Conservation (phyloP, 2,113 vertebrate species). For the Poecile atricapillus region DNA sequence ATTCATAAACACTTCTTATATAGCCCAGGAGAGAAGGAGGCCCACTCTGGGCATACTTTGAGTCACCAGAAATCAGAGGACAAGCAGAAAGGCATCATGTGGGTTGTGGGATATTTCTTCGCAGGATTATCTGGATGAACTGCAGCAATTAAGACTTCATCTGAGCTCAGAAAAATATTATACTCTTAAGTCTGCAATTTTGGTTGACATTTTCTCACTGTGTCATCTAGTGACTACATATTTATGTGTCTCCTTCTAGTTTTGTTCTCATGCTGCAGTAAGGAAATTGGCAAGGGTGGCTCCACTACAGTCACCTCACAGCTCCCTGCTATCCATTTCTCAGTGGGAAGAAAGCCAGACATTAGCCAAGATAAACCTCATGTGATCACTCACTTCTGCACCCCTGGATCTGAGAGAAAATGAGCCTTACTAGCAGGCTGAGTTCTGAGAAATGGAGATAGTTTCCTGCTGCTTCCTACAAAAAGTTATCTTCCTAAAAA, state of each 20-base stretch:
- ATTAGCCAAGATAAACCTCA: neutral
- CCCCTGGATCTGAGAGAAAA: neutral
- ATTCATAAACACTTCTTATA: neutral
- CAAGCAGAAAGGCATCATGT: neutral
- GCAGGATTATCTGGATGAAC: neutral
- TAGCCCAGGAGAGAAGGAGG: neutral
- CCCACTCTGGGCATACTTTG: neutral
- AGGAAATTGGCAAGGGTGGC: neutral
- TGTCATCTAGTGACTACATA: neutral
- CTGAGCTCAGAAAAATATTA: neutral
- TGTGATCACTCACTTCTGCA: neutral
- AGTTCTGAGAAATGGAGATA: neutral
- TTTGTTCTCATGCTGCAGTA: neutral
- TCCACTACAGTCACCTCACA: neutral
- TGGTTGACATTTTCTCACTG: neutral
- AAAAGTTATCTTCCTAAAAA: neutral
- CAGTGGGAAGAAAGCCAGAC: neutral
- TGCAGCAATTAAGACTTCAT: neutral
- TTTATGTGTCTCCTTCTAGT: neutral
- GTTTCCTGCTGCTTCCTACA: neutral
- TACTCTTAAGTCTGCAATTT: neutral
- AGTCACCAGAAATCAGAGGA: neutral
- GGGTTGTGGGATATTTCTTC: neutral
- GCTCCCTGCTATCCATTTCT: neutral
- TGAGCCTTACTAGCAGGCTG: neutral